A percentile compares a stretch with the other conserved stretches of the same genome.
phyloP scores from a whole-genome alignment of 2,797 vertebrate species.

The Aldrovandia affinis region DNA sequence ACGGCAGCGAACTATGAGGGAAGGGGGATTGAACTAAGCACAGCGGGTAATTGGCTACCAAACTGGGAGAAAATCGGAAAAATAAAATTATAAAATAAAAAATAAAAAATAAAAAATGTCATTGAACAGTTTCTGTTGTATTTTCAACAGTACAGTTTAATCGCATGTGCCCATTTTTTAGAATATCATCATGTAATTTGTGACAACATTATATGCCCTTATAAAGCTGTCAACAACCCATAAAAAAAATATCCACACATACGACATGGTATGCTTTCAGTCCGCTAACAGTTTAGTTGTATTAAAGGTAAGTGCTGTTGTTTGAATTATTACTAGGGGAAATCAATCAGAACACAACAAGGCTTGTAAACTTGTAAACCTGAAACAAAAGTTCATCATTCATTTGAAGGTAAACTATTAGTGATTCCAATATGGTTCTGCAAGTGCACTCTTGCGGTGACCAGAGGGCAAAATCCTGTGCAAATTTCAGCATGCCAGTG shows the following conservation, averaged over 20 bases:
- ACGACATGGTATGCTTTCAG: not conserved
- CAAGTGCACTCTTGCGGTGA: not conserved
- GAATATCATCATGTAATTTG: not conserved
- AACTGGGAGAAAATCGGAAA: too few relatives aligned
- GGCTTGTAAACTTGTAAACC: too few relatives aligned
- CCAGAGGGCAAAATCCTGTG: not conserved
- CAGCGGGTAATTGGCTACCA: too few relatives aligned
- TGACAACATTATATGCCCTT: not conserved
- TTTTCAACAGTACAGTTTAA: not conserved
- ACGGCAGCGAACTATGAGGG: too few relatives aligned
- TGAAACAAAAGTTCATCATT: not conserved
- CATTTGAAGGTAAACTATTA: not conserved
- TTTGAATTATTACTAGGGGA: too few relatives aligned
- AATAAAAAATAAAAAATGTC: too few relatives aligned
- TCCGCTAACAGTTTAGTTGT: not conserved
- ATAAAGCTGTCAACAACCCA: not conserved
- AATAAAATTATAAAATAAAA: too few relatives aligned
- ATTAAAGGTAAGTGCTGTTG: not conserved
- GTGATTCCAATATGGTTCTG: not conserved
- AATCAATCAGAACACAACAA: too few relatives aligned
- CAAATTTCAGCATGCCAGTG: not conserved
- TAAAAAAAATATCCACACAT: not conserved
- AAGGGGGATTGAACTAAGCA: too few relatives aligned
- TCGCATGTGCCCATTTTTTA: not conserved
- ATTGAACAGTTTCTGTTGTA: not conserved